These are phyloP conservation scores for Phenganax subtilis DNA, from an alignment of 92 coral and sea anemone genomes.

Conservation along the genomic window DNA sequence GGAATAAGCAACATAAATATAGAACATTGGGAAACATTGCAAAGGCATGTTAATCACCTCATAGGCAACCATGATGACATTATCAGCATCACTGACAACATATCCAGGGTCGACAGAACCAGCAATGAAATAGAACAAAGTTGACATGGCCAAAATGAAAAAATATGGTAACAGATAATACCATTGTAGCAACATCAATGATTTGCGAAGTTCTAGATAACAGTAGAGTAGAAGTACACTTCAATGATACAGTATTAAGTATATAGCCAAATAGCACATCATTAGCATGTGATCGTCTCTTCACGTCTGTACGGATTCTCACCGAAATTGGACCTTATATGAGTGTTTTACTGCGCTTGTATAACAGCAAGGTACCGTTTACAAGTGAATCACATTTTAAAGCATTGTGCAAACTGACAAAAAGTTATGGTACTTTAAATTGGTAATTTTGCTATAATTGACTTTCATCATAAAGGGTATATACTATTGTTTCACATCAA, in stretches of 20 bases:
- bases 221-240: background rate
- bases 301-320: no score
- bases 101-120: slow-evolving; percentile 93
- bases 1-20: background rate
- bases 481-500: no score
- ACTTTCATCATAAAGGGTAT: no score
- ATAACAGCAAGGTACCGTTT: no score
- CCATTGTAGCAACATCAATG: slow-evolving; percentile 74
- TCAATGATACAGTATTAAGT: background rate
- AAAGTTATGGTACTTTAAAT: no score
- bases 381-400: no score
- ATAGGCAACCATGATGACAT: slow-evolving; percentile 78
- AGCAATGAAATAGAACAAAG: slow-evolving; percentile 80
- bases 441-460: no score
- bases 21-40: background rate
- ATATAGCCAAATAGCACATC: background rate
- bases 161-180: slow-evolving; percentile 64
- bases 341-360: no score
- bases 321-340: no score
- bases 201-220: slow-evolving; percentile 67
- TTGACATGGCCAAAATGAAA: slow-evolving; percentile 57
- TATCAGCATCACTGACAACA: slow-evolving; percentile 64
- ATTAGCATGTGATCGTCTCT: no score
- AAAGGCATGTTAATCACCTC: slow-evolving; percentile 53
- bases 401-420: no score